A percentile compares a stretch with the other conserved stretches of the same genome.
phyloP scores from a whole-genome alignment of 2,888 invertebrate species.

The Calliopum simillimum region DNA sequence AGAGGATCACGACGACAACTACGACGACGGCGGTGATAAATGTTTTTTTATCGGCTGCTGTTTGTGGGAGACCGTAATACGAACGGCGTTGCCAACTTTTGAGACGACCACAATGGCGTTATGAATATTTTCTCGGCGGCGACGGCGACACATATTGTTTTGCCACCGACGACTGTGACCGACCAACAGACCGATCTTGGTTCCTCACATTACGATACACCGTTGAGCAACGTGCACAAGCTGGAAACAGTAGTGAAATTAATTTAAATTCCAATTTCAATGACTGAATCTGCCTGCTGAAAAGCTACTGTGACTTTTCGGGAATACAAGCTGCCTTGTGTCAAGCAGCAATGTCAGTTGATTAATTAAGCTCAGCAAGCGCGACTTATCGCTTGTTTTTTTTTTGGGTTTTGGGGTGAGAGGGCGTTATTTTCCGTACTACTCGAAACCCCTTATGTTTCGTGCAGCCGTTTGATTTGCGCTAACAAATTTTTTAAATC shows the following conservation, averaged over 20 bases:
- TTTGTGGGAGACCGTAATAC: conserved; percentile 33
- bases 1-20: neutral
- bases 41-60: conserved; percentile 21
- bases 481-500: neutral
- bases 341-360: neutral
- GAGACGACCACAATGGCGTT: conserved; percentile 51
- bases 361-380: conserved; percentile 24
- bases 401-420: neutral
- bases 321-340: too few relatives aligned
- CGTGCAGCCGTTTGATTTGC: neutral
- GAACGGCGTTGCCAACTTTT: conserved; percentile 53
- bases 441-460: neutral
- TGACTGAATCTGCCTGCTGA: neutral
- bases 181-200: conserved; percentile 21
- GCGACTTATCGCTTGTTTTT: neutral
- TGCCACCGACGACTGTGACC: neutral
- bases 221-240: conserved; percentile 41
- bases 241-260: conserved; percentile 4
- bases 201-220: conserved; percentile 30
- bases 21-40: conserved; percentile 6
- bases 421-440: conserved; percentile 10
- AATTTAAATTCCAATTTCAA: conserved; percentile 16
- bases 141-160: conserved; percentile 47
- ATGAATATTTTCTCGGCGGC: conserved; percentile 41
- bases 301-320: too few relatives aligned